These are phyloP conservation scores for Steatocranus sp. DNA, from an alignment of 2,797 vertebrate species.

Conservation along the genomic window DNA sequence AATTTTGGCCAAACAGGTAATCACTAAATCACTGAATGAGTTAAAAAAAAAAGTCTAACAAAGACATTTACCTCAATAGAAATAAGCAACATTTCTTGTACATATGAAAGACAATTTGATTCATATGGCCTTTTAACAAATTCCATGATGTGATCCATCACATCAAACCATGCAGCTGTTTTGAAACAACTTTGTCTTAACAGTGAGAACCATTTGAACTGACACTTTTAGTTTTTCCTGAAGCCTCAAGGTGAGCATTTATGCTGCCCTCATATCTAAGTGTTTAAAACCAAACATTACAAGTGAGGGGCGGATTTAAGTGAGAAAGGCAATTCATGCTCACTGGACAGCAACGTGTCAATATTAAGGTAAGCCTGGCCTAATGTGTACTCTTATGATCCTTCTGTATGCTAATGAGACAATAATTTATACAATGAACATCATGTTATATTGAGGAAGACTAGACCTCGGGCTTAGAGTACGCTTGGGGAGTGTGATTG, in stretches of 20 bases:
- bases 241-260: neutral
- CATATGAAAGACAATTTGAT: neutral
- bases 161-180: neutral
- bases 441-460: neutral
- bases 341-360: neutral
- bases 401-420: neutral
- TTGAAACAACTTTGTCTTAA: neutral
- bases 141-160: neutral
- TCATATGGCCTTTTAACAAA: neutral
- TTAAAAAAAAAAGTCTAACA: neutral
- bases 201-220: neutral
- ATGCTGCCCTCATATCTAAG: neutral
- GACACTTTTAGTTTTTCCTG: neutral
- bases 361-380: neutral
- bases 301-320: neutral
- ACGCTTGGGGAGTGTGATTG: too few relatives aligned
- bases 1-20: fast-evolving
- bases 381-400: neutral
- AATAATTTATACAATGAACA: neutral
- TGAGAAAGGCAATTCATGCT: neutral
- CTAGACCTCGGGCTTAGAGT: too few relatives aligned
- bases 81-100: neutral
- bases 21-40: neutral
- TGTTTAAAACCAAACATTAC: neutral
- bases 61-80: neutral